phyloP scores from a whole-genome alignment of 2,888 invertebrate species.

The Lycocerus yunnanus region DNA sequence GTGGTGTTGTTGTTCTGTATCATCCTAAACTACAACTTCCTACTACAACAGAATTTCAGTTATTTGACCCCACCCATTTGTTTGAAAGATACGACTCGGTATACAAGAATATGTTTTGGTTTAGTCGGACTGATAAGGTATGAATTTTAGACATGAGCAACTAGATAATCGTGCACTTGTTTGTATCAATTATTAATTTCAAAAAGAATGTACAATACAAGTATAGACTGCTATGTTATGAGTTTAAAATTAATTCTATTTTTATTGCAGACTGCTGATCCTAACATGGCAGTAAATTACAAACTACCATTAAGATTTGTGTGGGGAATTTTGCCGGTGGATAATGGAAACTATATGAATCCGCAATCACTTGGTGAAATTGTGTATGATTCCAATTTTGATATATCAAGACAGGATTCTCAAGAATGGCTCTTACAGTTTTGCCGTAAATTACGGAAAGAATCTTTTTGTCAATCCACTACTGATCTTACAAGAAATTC shows the following conservation, averaged over 20 bases:
- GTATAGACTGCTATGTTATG: not conserved
- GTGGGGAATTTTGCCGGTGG: conserved; percentile 85
- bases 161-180: not conserved
- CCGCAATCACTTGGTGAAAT: conserved; percentile 78
- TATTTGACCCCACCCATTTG: conserved; percentile 80
- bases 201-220: too few species aligned
- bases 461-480: conserved; percentile 81
- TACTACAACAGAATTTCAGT: conserved; percentile 81
- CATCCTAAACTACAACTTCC: conserved; percentile 85
- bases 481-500: conserved; percentile 83
- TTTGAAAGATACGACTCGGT: conserved; percentile 88
- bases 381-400: conserved; percentile 78
- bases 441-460: conserved; percentile 75
- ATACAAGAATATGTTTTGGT: conserved; percentile 75
- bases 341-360: conserved; percentile 85
- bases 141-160: conserved; percentile 20
- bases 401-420: conserved; percentile 76
- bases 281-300: conserved; percentile 44
- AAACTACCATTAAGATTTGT: conserved; percentile 86
- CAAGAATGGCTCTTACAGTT: conserved; percentile 86
- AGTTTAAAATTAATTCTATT: not conserved
- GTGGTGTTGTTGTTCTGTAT: conserved; percentile 77
- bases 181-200: too few species aligned
- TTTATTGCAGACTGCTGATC: not conserved
- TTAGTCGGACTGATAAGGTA: conserved; percentile 69